Percentiles rank a stretch among this genome's conserved stretches.
These are phyloP conservation scores for Pachydiplax longipennis DNA, from an alignment of 2,888 invertebrate genomes.

Conservation along the genomic window DNA sequence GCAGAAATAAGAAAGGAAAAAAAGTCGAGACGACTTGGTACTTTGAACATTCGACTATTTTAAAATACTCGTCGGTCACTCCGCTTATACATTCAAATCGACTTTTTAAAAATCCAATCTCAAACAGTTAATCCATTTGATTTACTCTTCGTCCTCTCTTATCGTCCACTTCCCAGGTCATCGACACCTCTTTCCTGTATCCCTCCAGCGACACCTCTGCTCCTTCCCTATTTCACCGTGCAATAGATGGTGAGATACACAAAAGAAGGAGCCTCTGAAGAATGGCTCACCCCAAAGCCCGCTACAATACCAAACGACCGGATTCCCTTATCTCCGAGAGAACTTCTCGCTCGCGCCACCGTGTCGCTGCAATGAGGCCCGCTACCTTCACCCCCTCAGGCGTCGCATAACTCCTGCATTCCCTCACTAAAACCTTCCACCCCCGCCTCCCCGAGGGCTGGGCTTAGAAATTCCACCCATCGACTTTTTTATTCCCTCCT, in stretches of 20 bases:
- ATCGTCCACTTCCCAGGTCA: background rate
- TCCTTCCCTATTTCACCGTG: background rate
- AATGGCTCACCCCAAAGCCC: background rate
- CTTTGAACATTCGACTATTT: too few species aligned
- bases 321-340: background rate
- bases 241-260: background rate
- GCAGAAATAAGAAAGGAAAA: too few species aligned
- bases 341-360: constrained; percentile 5
- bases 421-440: background rate
- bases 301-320: background rate
- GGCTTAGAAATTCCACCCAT: background rate
- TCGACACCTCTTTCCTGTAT: background rate
- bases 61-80: too few species aligned
- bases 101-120: background rate
- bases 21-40: too few species aligned
- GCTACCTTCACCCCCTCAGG: constrained; percentile 33
- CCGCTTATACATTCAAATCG: background rate
- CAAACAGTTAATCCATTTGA: background rate
- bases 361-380: constrained; percentile 6
- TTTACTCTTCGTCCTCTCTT: background rate
- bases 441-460: background rate
- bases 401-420: constrained; percentile 10
- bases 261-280: background rate
- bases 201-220: background rate
- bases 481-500: background rate